Evolutionary conservation across 2,888 invertebrate genomes (phyloP).

Genomic region (Drosophila histrio): DNA sequence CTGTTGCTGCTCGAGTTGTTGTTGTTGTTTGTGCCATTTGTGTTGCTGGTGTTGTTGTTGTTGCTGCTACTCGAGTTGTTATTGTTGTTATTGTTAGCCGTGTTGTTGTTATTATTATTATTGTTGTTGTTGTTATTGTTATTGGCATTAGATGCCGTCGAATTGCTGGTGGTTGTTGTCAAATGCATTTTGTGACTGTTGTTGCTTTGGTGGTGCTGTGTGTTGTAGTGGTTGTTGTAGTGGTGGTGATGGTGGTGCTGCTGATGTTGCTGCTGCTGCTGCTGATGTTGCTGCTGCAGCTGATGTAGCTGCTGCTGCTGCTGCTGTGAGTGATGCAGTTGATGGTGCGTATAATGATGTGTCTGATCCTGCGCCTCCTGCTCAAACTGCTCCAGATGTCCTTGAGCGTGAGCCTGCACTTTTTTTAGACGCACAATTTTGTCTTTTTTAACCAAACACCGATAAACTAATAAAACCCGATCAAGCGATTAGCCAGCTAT

Average conservation of each 20-base stretch:
- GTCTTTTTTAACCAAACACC: constrained; percentile 42
- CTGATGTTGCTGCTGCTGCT: constrained; percentile 40
- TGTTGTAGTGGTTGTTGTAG: constrained; percentile 25
- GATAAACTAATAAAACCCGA: constrained; percentile 7
- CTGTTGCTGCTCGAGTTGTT: constrained; percentile 79
- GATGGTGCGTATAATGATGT: constrained; percentile 37
- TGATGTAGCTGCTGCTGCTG: constrained; percentile 40
- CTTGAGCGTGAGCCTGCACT: constrained; percentile 77
- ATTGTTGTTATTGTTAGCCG: constrained; percentile 71
- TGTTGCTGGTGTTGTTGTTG: constrained; percentile 75
- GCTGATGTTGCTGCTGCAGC: constrained; percentile 26
- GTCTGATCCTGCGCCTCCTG: constrained; percentile 50
- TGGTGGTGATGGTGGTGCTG: constrained; percentile 59
- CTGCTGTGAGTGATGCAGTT: constrained; percentile 24
- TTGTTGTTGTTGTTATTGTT: constrained; percentile 71
- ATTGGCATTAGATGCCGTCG: constrained; percentile 75
- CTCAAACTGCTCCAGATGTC: constrained; percentile 78
- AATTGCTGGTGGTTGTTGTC: constrained; percentile 71
- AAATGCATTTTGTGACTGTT: constrained; percentile 81
- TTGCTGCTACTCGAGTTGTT: constrained; percentile 85
- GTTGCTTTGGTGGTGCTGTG: constrained; percentile 39
- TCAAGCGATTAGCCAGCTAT: constrained; percentile 16
- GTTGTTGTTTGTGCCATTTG: constrained; percentile 71
- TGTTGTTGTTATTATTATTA: constrained; percentile 74
- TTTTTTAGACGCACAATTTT: constrained; percentile 77